phyloP scores from a whole-genome alignment of 1,140 invertebrate genomes.

The Pseudomyrmex concolor region DNA sequence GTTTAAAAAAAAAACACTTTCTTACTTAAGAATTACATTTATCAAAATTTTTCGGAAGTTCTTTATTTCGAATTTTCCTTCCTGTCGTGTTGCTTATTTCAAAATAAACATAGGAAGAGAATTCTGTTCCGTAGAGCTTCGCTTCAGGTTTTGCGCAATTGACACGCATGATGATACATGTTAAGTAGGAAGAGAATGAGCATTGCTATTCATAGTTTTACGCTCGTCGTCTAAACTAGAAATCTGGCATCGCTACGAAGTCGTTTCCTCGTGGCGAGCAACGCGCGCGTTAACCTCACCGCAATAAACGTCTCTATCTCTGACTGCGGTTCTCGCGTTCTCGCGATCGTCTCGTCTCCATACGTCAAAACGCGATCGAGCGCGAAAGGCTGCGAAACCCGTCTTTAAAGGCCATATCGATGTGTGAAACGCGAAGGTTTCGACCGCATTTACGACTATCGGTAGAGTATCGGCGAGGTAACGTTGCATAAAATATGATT shows the following conservation, averaged over 20 bases:
- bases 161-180: constrained; percentile 30
- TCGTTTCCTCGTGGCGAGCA: constrained; percentile 26
- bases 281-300: constrained; percentile 42
- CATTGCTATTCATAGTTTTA: constrained; percentile 38
- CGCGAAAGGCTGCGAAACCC: constrained; percentile 37
- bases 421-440: constrained; percentile 46
- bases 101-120: not conserved
- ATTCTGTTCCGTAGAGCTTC: not conserved
- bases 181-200: constrained; percentile 21
- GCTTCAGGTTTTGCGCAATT: not conserved
- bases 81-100: not conserved
- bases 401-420: constrained; percentile 49
- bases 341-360: constrained; percentile 9
- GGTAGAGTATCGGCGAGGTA: constrained; percentile 70
- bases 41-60: not conserved
- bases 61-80: not conserved
- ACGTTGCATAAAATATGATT: constrained; percentile 79
- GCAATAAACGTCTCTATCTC: constrained; percentile 59
- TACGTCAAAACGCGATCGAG: constrained; percentile 52
- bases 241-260: constrained; percentile 9
- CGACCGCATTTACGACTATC: constrained; percentile 74
- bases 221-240: constrained; percentile 59
- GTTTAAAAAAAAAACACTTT: not conserved
- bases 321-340: constrained; percentile 11
- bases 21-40: not conserved